Conservation (phyloP, 2,797 vertebrate species). For the Rhabdophis nuchalis region DNA sequence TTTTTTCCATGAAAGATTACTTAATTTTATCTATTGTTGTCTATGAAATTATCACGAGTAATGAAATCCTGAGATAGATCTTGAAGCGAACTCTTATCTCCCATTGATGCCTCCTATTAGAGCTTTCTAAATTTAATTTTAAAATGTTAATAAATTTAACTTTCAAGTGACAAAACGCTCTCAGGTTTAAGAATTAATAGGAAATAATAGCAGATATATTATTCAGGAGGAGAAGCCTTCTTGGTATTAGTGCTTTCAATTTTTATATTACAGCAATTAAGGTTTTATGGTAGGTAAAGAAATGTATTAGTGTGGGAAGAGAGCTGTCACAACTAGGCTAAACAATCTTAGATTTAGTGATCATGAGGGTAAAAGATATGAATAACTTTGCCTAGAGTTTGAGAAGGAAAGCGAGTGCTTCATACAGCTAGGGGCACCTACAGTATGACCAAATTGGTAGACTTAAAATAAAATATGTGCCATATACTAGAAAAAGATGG, state of each 20-base stretch:
- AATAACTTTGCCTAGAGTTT: no score
- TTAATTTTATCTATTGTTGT: neutral
- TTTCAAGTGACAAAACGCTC: neutral
- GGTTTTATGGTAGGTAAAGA: neutral
- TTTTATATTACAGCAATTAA: neutral
- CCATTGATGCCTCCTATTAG: neutral
- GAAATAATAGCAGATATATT: neutral
- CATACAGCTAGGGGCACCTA: neutral
- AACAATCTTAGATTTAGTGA: neutral
- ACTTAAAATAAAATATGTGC: neutral
- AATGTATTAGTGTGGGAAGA: neutral
- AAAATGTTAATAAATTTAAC: neutral
- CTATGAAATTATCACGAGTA: neutral
- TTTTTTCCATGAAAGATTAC: neutral
- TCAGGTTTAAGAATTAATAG: slow-evolving; percentile 7
- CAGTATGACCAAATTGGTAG: neutral
- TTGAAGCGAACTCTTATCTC: neutral
- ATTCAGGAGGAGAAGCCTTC: neutral
- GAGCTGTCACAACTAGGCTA: neutral
- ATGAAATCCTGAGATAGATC: neutral
- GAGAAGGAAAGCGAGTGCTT: neutral
- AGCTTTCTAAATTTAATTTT: neutral
- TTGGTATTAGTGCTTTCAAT: neutral
- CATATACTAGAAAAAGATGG: neutral
- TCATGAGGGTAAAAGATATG: neutral